Conservation (phyloP, 2,113 vertebrate species). For the Hypanus sabinus region DNA sequence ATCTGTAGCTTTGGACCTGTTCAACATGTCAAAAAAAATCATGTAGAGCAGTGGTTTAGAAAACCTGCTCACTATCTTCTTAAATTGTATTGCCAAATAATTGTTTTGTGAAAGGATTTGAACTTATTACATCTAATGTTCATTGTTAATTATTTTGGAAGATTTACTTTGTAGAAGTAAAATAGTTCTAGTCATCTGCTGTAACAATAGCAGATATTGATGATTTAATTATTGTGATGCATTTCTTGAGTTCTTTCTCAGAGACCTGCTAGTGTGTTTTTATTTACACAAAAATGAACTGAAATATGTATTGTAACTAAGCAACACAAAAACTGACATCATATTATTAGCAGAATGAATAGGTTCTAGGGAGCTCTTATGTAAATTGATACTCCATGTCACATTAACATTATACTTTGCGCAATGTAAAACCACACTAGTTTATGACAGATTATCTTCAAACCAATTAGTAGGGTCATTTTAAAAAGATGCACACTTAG, state of each 20-base stretch:
- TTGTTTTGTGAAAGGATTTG: neutral
- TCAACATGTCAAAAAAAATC: neutral
- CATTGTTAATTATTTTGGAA: neutral
- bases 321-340: neutral
- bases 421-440: neutral
- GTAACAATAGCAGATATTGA: neutral
- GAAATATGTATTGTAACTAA: neutral
- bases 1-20: neutral
- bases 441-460: neutral
- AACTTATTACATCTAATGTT: neutral
- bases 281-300: neutral
- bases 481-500: neutral
- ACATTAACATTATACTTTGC: neutral
- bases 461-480: neutral
- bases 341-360: neutral
- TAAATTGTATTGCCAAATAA: too few relatives aligned
- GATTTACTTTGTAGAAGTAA: neutral
- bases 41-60: neutral
- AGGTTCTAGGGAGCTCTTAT: neutral
- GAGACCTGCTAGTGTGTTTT: neutral
- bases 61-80: too few relatives aligned
- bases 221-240: neutral
- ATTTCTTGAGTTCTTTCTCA: neutral
- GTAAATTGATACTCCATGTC: neutral
- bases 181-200: neutral